These are phyloP conservation scores for Papilio xuthus DNA, from an alignment of 1,140 invertebrate genomes.

Conservation along the genomic window DNA sequence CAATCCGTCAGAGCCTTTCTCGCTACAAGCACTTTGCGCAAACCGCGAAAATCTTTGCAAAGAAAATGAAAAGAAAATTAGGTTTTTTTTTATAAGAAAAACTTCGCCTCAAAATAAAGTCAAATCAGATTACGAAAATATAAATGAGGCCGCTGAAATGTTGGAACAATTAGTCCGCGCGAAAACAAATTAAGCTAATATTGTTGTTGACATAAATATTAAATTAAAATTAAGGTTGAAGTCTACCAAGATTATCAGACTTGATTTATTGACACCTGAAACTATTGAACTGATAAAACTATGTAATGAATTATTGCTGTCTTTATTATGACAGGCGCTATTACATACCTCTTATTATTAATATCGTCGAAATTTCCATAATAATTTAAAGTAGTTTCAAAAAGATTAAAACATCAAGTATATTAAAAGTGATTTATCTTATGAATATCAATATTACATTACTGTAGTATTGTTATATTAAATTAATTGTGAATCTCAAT, in stretches of 20 bases:
- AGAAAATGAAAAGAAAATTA: constrained; percentile 18
- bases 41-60: constrained; percentile 11
- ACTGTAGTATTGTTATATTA: background rate
- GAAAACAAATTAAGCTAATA: background rate
- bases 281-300: background rate
- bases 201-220: background rate
- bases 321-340: background rate
- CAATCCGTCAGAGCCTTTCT: constrained; percentile 6
- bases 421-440: background rate
- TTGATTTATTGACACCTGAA: background rate
- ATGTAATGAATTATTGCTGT: background rate
- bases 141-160: background rate
- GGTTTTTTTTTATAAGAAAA: constrained; percentile 10
- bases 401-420: background rate
- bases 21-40: constrained; percentile 2
- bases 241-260: too few species aligned
- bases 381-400: too few species aligned
- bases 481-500: background rate
- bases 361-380: too few species aligned
- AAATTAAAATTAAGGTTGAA: too few species aligned
- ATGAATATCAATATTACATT: background rate
- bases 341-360: background rate
- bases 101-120: constrained; percentile 11
- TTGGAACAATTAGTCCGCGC: background rate
- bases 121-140: constrained; percentile 11